phyloP scores from a whole-genome alignment of 2,113 vertebrate species.

The Cyphomyrus discorhynchus region DNA sequence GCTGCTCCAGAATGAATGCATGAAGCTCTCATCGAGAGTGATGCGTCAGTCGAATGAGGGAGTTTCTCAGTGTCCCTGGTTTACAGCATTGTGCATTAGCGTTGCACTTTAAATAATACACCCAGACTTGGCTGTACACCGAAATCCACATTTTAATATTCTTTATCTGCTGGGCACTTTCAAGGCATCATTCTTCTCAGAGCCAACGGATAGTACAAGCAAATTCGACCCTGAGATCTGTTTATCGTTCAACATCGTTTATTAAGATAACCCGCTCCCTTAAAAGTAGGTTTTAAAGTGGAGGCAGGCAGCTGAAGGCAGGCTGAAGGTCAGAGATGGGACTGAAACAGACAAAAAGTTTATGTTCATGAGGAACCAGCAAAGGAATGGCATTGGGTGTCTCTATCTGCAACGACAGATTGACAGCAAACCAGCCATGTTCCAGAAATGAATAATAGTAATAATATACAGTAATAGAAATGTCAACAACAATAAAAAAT shows the following conservation, averaged over 20 bases:
- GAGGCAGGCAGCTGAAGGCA: background rate
- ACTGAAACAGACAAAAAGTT: background rate
- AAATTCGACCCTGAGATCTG: background rate
- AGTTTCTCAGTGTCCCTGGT: background rate
- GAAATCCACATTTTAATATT: background rate
- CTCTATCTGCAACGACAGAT: background rate
- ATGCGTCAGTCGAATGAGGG: background rate
- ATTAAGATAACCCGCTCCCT: background rate
- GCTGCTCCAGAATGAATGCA: background rate
- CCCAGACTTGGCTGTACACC: background rate
- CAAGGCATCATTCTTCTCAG: background rate
- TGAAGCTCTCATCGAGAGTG: background rate
- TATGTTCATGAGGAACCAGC: background rate
- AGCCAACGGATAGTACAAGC: background rate
- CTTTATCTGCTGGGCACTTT: conserved; percentile 1
- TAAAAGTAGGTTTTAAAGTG: background rate
- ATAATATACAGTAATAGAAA: background rate
- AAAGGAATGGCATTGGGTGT: background rate
- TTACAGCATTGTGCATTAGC: conserved; percentile 14
- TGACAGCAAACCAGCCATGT: too few species aligned
- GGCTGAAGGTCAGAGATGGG: background rate
- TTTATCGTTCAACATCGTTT: background rate
- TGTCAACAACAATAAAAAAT: background rate
- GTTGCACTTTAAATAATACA: conserved; percentile 20
- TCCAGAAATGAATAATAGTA: background rate